Conservation (phyloP, 2,113 vertebrate genomes). For the Cisticola juncidis region DNA sequence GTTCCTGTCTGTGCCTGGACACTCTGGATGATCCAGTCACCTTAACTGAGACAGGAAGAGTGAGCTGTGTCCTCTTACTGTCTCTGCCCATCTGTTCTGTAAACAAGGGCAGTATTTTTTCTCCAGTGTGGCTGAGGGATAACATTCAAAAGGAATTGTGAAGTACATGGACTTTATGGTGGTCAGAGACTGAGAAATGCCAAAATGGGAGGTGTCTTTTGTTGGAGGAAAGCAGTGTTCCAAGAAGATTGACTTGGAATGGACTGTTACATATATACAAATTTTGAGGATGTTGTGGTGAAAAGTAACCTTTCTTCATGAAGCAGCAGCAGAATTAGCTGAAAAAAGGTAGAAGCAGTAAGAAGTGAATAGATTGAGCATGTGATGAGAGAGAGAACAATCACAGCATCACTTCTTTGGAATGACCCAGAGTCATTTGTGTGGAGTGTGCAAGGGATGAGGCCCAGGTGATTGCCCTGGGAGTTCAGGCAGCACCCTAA, state of each 20-base stretch:
- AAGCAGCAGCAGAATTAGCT: not conserved
- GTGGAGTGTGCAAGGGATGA: not conserved
- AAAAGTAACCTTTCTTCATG: not conserved
- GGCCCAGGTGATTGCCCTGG: not conserved
- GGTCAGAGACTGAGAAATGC: not conserved
- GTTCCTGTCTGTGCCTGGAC: not conserved
- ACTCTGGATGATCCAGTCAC: accelerated
- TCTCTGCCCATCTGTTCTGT: not conserved
- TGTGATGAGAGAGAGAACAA: not conserved
- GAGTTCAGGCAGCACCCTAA: not conserved
- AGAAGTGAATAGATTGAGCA: not conserved
- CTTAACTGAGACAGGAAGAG: not conserved
- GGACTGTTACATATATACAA: not conserved
- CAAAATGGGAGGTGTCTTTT: not conserved
- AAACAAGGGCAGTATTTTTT: not conserved
- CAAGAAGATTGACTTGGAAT: not conserved
- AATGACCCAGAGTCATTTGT: not conserved
- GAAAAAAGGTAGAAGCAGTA: not conserved
- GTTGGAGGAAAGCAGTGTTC: not conserved
- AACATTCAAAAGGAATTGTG: not conserved
- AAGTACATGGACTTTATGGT: not conserved
- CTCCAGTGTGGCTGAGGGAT: not conserved
- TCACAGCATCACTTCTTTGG: not conserved
- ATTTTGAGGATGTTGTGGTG: not conserved
- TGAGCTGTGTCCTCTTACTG: not conserved